Conservation (phyloP, 2,888 invertebrate genomes). For the Busseola fusca region DNA sequence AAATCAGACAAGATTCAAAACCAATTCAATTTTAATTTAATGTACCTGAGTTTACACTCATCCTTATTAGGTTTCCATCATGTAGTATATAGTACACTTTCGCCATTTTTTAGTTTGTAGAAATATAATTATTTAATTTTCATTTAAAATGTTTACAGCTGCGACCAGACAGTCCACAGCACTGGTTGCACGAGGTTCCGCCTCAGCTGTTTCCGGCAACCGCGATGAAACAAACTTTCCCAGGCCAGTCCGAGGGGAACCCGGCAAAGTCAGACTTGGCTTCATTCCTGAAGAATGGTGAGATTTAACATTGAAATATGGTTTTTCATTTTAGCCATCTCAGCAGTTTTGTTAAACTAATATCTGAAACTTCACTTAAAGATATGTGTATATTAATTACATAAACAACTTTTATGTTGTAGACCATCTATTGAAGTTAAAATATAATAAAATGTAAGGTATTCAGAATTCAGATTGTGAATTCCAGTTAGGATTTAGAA, state of each 20-base stretch:
- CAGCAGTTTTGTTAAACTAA: neutral
- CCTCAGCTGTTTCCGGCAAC: conserved; percentile 86
- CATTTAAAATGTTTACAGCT: conserved; percentile 70
- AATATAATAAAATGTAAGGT: neutral
- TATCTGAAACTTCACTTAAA: neutral
- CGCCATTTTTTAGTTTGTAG: neutral
- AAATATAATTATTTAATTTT: neutral
- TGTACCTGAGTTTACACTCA: neutral
- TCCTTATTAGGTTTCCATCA: too few relatives aligned
- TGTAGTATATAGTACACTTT: neutral
- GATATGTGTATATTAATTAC: neutral
- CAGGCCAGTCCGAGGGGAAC: conserved; percentile 91
- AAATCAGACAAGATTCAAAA: neutral
- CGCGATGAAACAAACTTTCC: conserved; percentile 94
- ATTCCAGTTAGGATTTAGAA: neutral
- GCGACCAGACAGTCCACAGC: conserved; percentile 85
- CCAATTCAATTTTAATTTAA: neutral
- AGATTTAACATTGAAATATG: conserved; percentile 13
- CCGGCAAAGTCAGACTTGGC: conserved; percentile 95
- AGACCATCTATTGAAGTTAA: neutral
- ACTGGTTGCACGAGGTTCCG: conserved; percentile 87
- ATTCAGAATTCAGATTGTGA: neutral
- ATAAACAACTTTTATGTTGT: too few relatives aligned
- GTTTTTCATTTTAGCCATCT: too few relatives aligned
- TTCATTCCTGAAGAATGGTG: conserved; percentile 98